Evolutionary conservation across 2,113 vertebrate species (phyloP), one percentile per base, ranked within the genome.

Genomic region (Dicentrarchus labrax): DNA sequence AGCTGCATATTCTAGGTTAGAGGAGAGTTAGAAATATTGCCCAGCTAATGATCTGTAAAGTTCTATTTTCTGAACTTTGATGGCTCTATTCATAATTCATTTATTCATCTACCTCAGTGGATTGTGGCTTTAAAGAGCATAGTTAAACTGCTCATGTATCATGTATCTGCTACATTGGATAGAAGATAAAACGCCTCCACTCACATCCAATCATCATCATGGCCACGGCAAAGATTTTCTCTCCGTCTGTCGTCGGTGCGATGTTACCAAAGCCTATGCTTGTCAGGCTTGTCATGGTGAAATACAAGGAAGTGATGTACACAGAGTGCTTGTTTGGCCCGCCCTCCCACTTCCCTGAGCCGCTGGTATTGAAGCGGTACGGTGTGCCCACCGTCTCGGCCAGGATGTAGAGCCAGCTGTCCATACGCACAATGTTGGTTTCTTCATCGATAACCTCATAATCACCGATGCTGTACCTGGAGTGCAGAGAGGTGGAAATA

Each of bases 151-250:
- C 75, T 84, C 80, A 73, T 80, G 47, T 82, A 19, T 88, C 77
- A 82, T 65, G 53, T 45, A 70, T 86, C 41, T 47, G 50, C 57
- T 5, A n/a, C 70, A 85, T 53, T 66, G 36, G 24, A 60, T 57
- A 39, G 68, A 81, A 75, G 62, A 59, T 79, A 76, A 85, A 75
- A 72, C 22, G 6, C 9, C 8, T 41, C 22, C 93, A 99, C 98
- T 99, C 93, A 99, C 98, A 99, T 94, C 98, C 98, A 86, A 99
- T 99, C 98, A 99, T 99, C 98, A 99, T 99, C 96, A 99, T 99
- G 85, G 98, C 98, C 87, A 99, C 98, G 0, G 98, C 98, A 39
- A 99, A 99, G 94, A 99, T 98, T 94, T 99, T 99, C 96, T 99
- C 98, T 3, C 97, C 97, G 13, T 99, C 98, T 0, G 98, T 99